These are phyloP conservation scores for Hydrocynus forskahlii DNA, from an alignment of 2,797 vertebrate species.

Conservation along the genomic window DNA sequence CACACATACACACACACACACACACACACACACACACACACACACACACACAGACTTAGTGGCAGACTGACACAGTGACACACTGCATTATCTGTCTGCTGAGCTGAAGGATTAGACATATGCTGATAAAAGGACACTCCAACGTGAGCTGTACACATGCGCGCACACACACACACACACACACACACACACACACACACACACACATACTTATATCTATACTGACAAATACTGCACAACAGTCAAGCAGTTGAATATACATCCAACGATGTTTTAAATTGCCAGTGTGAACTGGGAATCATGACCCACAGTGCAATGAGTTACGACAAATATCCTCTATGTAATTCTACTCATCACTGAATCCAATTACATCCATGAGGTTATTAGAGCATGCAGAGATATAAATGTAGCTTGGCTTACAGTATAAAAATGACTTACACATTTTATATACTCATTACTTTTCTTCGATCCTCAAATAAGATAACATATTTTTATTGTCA, in stretches of 20 bases:
- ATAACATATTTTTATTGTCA: too few species aligned
- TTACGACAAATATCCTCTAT: neutral
- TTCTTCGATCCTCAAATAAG: too few species aligned
- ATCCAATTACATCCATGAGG: neutral
- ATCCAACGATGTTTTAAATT: neutral
- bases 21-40: neutral
- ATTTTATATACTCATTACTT: neutral
- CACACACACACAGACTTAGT: neutral
- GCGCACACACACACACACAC: neutral
- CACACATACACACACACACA: neutral
- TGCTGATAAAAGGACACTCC: conserved; percentile 12
- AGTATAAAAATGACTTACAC: neutral
- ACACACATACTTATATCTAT: neutral
- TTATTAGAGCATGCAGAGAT: neutral
- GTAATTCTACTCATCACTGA: neutral
- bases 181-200: neutral
- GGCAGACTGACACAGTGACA: conserved; percentile 25
- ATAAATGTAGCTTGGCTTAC: neutral
- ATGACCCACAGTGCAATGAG: neutral
- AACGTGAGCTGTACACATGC: neutral
- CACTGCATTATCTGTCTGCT: conserved; percentile 21
- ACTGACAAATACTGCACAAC: neutral
- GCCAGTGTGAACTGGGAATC: neutral
- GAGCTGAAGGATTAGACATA: conserved; percentile 32
- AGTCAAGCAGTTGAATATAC: neutral